These are phyloP conservation scores for Penaeus vannamei DNA, from an alignment of 1,140 invertebrate species.

Conservation along the genomic window DNA sequence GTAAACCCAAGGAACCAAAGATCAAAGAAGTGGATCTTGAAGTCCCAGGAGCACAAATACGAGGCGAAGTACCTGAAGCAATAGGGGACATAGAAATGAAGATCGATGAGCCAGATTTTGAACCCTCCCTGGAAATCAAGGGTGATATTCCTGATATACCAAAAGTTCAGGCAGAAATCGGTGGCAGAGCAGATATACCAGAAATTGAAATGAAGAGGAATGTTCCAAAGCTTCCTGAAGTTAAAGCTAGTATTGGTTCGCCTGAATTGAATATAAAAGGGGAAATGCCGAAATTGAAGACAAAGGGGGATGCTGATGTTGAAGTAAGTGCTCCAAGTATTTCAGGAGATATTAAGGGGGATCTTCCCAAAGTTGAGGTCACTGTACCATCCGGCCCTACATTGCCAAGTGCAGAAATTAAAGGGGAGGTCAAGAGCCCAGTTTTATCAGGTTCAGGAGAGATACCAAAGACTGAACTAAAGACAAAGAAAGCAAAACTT, in stretches of 20 bases:
- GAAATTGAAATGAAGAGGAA: slow-evolving; percentile 40
- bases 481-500: slow-evolving; percentile 14
- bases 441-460: background rate
- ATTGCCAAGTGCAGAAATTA: background rate
- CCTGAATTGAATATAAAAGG: too few species aligned
- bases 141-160: slow-evolving; percentile 13
- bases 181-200: background rate
- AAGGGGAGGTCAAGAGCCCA: background rate
- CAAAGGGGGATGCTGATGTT: background rate
- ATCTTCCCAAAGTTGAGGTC: background rate
- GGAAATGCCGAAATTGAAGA: too few species aligned
- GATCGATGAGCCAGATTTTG: background rate
- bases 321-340: background rate
- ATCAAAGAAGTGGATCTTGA: background rate
- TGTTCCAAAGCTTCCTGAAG: slow-evolving; percentile 29
- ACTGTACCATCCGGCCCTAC: too few species aligned
- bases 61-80: background rate
- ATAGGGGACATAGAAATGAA: background rate
- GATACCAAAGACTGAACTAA: slow-evolving; percentile 11
- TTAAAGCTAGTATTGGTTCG: background rate
- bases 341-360: background rate
- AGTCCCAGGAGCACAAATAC: background rate
- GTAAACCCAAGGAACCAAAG: slow-evolving; percentile 47
- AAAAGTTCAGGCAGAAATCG: background rate
- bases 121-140: background rate